Evolutionary conservation across 2,797 vertebrate species (phyloP), one percentile per base, ranked within the genome.

Genomic region (Pyrocephalus nanus): DNA sequence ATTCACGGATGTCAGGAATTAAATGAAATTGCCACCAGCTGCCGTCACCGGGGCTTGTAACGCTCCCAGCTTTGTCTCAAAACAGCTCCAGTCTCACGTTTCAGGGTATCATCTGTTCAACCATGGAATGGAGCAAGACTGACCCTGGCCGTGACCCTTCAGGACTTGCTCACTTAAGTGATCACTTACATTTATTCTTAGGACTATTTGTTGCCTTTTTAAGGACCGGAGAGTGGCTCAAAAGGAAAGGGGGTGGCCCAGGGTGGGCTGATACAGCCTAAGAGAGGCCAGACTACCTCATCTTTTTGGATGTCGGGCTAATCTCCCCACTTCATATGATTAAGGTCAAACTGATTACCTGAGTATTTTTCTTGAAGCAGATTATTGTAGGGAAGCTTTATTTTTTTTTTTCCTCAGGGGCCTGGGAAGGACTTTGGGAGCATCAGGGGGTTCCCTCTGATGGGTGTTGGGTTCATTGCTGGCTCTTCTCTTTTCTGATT

Each of bases 391-490:
- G 58, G 62, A 48, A 78, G 80, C 30, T 87, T 55, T 57, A 6
- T 51, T 71, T n/a, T 45, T 23, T 60, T 25, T 18, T 16, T 16
- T 11, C 51, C 43, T 17, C 36, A 6, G 27, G 22, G 48, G 19
- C 43, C n/a, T 0, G 5, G 47, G 20, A 12, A 16, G 54, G 29
- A 12, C n/a, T 61, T 27, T 8, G 48, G 70, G n/a, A 57, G 21
- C 61, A n/a, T 10, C 34, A 5, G 21, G 38, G 38, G 5, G 2
- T 43, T 30, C 25, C 27, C 34, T 18, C 27, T 0, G 1, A 27
- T 3, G 26, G 61, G 2, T 9, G 3, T 17, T 0, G 15, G 45
- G 34, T 6, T 27, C 1, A 1, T 5, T 9, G 36, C 62, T 13
- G 22, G 43, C 32, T 53, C 43, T 69, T 34, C 51, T 8, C 1